These are phyloP conservation scores for Falco cherrug DNA, from an alignment of 2,797 vertebrate species.

Conservation along the genomic window DNA sequence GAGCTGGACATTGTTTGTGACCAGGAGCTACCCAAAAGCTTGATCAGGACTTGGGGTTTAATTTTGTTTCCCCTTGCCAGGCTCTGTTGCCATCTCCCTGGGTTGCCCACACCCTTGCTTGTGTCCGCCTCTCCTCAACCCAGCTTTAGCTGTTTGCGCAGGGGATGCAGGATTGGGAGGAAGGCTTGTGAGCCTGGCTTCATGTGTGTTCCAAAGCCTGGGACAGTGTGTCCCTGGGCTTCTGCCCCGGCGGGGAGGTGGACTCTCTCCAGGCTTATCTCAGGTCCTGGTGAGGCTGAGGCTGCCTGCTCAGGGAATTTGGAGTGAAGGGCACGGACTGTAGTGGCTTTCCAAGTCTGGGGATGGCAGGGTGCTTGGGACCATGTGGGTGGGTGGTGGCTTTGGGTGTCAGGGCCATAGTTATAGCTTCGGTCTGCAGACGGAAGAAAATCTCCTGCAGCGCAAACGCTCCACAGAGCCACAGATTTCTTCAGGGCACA, in stretches of 20 bases:
- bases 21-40: background rate
- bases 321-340: background rate
- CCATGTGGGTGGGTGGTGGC: background rate
- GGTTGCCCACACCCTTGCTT: background rate
- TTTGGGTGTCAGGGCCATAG: background rate
- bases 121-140: background rate
- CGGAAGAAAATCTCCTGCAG: background rate
- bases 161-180: background rate
- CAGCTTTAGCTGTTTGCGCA: background rate
- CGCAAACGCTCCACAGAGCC: fast-evolving
- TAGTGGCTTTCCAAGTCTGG: background rate
- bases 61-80: background rate
- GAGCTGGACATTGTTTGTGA: background rate
- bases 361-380: background rate
- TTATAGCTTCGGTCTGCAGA: background rate
- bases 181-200: background rate
- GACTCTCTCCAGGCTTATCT: background rate
- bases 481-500: background rate
- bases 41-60: background rate
- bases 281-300: background rate
- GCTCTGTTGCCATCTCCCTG: background rate
- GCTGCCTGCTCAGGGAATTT: background rate
- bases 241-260: background rate
- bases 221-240: background rate
- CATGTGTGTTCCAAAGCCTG: background rate